phyloP scores from a whole-genome alignment of 2,888 invertebrate species.

The Perizoma affinitatum region DNA sequence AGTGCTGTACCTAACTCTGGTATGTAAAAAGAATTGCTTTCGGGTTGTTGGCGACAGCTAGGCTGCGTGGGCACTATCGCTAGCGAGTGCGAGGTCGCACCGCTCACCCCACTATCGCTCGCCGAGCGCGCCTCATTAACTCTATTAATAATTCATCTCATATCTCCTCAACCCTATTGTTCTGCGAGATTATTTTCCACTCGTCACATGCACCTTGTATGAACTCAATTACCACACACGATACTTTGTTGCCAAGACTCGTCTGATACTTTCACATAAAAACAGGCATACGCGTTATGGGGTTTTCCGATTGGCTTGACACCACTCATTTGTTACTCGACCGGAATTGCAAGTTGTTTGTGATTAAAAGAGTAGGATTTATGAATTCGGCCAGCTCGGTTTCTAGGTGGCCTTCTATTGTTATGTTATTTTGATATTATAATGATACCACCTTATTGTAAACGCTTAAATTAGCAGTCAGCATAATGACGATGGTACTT shows the following conservation, averaged over 20 bases:
- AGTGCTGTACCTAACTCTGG: background rate
- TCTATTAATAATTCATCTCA: constrained; percentile 80
- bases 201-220: constrained; percentile 48
- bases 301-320: constrained; percentile 31
- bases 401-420: constrained; percentile 30
- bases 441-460: background rate
- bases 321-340: constrained; percentile 26
- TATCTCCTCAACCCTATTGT: constrained; percentile 75
- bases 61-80: constrained; percentile 82
- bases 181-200: constrained; percentile 70
- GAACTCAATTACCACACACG: constrained; percentile 39
- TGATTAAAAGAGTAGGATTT: constrained; percentile 20
- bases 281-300: constrained; percentile 26
- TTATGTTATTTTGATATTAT: constrained; percentile 18
- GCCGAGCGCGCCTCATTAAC: constrained; percentile 70
- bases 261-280: constrained; percentile 25
- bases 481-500: too few species aligned
- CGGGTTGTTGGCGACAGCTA: constrained; percentile 76
- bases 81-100: constrained; percentile 76
- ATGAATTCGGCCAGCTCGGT: constrained; percentile 21
- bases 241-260: constrained; percentile 27
- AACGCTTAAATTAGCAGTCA: background rate
- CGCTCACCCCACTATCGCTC: constrained; percentile 78
- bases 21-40: constrained; percentile 56
- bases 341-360: constrained; percentile 30